Evolutionary conservation across 2,113 vertebrate species (phyloP), one percentile per base, ranked within the genome.

Genomic region (Trematomus loennbergii): DNA sequence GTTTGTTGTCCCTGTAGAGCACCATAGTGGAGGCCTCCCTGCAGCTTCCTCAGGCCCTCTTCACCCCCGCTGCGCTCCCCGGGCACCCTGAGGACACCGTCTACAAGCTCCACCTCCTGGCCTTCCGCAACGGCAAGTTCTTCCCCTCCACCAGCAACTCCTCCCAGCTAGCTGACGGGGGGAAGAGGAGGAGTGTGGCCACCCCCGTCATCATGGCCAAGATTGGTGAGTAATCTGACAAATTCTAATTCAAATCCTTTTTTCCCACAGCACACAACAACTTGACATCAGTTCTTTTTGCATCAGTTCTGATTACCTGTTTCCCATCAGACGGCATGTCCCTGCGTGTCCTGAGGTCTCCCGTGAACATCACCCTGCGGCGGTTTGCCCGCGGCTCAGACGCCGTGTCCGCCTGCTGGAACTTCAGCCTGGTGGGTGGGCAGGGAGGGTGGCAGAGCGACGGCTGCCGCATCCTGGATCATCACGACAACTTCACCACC

Each of bases 71-170:
- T 72, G 92, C 91, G 4, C 90, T 94, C 62, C 92, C 95, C 8
- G 95, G 94, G 50, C 95, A 94, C 22, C 22, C 89, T 0, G 97
- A 99, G 4, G 97, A 99, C 70, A 90, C 94, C 0, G 82, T 96
- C 68, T 98, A 95, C 82, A 98, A 96, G 91, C 96, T 99, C 52
- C 97, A 98, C 43, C 96, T 99, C 45, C 96, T 99, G 53, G 98
- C 97, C 0, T 98, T 99, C 88, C 96, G 97, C 68, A 99, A 99
- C 9, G 97, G 97, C 66, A 99, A 98, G 88, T 97, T 99, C 70
- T 99, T 99, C 36, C 98, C 97, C 40, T 95, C 96, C 57, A 97
- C 96, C 0, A 96, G 97, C n/a, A 98, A 99, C 90, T 97, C 96
- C 18, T 96, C 97, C 2, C 86, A 94, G 4, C 88, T 98, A 90